Base-by-base conservation (phyloP, 2,888 invertebrate species). In the Polydrusus cervinus region DNA sequence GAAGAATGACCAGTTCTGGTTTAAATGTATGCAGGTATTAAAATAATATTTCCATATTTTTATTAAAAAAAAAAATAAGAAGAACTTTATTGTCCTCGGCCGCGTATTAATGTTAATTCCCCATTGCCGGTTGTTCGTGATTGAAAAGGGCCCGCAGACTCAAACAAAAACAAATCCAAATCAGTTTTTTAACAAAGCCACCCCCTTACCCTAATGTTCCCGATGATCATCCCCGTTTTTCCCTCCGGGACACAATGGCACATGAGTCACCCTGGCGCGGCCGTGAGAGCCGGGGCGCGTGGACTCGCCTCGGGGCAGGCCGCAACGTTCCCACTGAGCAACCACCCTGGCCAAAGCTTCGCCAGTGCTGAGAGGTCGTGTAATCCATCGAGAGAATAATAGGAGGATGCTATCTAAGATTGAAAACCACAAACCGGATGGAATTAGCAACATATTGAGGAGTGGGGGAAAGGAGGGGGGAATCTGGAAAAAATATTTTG, bases 291-390 rank as follows among this genome's bases (percentile, higher is more conserved):
- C 53, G 76, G 81, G 83, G 79, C 83, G 84, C 84, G 84, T 83
- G 84, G 82, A 81, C 83, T 81, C 81, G 83, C 84, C 82, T 83
- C 81, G 80, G 83, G 84, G 83, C 83, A 84, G 83, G 83, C 87
- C 87, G 84, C 87, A 87, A 87, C 86, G 86, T 86, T 86, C 87
- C 87, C 87, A 86, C 87, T 86, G 87, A 87, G 84, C 87, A 86
- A 87, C 87, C 87, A 84, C 86, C 83, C 83, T 85, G 86, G 86
- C 86, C 86, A 86, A 84, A 84, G 82, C 78, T 76, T 77, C 76
- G 80, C 78, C 78, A 79, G 80, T 77, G 79, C 78, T 70, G 73
- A 76, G 76, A 73, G 76, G 66, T 68, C 64, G 55, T 55, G 68
- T 40, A 14, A 38, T 18, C 25, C 60, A 70, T 70, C 62, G 71